Percentiles rank a stretch among this genome's conserved stretches.
Conservation (phyloP, 2,888 invertebrate genomes). For the Apotomis betuletana region DNA sequence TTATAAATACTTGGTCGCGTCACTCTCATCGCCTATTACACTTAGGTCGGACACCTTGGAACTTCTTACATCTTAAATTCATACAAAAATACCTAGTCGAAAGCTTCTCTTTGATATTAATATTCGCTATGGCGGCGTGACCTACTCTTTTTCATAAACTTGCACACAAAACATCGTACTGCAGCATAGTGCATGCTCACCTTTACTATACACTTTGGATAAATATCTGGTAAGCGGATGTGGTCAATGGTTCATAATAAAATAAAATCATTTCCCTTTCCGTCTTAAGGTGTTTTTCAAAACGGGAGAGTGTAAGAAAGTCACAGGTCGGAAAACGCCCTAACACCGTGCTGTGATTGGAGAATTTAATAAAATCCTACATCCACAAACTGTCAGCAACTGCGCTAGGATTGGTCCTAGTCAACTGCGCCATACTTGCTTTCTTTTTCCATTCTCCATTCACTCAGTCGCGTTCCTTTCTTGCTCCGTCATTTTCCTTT, state of each 20-base stretch:
- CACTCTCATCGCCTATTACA: too few relatives aligned
- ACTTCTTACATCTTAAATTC: too few relatives aligned
- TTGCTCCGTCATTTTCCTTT: background rate
- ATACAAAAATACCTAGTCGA: too few relatives aligned
- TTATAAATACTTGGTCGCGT: too few relatives aligned
- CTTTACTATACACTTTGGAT: too few relatives aligned
- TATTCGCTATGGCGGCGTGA: too few relatives aligned
- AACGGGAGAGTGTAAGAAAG: background rate
- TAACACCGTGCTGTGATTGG: constrained; percentile 24
- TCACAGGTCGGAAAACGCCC: background rate
- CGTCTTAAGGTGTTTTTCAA: constrained; percentile 7
- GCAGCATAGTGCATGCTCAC: too few relatives aligned
- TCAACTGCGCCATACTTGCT: constrained; percentile 11
- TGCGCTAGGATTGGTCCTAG: too few relatives aligned
- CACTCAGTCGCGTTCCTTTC: background rate
- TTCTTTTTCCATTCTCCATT: constrained; percentile 12
- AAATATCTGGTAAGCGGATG: constrained; percentile 16
- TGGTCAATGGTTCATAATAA: background rate
- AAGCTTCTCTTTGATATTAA: too few relatives aligned
- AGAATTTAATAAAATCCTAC: background rate
- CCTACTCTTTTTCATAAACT: too few relatives aligned
- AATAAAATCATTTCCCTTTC: constrained; percentile 28
- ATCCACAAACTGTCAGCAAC: background rate
- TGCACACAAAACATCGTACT: too few relatives aligned
- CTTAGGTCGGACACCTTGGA: too few relatives aligned